Evolutionary conservation across 2,888 invertebrate species (phyloP), one percentile per base, ranked within the genome.

Genomic region (Andrena camellia): DNA sequence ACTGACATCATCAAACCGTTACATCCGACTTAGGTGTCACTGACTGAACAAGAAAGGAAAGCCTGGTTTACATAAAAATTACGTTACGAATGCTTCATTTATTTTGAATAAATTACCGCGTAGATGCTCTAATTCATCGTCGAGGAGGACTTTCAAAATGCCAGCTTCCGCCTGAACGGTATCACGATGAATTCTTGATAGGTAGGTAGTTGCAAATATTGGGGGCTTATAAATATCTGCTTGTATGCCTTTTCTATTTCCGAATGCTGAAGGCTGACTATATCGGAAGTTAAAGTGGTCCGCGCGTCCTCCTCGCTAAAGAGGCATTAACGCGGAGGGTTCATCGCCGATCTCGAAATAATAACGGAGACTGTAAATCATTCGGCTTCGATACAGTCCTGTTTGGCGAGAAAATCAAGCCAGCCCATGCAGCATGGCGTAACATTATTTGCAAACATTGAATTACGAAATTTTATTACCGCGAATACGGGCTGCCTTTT

Each of bases 181-280:
- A 68, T 57, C 42, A 23, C 35, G 59, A 60, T 57, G 31, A 52
- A 62, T 66, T n/a, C 50, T 81, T 75, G 67, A 71, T 66, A 42
- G 42, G 42, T 42, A 66, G 60, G 42, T 42, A 66, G 60, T 71
- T 63, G 57, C 70, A 66, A 73, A 78, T 73, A 83, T 78, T 52
- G 59, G 31, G 50, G 69, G 69, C 54, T 70, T 83, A 83, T 83
- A 83, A 83, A 83, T 83, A 83, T 8, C 42, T 1, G 57, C 57
- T 26, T 52, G 77, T 64, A 69, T 83, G 67, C 73, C 78, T 83
- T 69, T 82, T 83, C 83, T 83, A 83, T 83, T 83, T 83, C 83
- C 60, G 73, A 78, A 62, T 68, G 31, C 48, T 31, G 83, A 78
- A 83, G 83, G 82, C 69, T 83, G 77, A 64, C 77, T 83, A 69